Evolutionary conservation across 2,797 vertebrate genomes (phyloP).

Genomic region (Leuciscus waleckii): DNA sequence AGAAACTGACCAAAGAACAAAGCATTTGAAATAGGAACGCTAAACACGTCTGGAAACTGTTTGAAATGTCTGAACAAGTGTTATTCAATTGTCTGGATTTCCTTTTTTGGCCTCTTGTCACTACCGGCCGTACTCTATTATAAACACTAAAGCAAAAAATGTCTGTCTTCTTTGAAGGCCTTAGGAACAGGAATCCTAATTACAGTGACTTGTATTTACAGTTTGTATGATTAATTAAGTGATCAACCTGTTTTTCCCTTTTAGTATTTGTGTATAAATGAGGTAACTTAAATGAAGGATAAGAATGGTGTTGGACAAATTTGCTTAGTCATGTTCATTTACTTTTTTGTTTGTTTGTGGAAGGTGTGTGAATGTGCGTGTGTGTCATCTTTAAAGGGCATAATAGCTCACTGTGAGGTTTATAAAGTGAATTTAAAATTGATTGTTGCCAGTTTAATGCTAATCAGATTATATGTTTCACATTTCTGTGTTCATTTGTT

Average conservation of each 20-base stretch:
- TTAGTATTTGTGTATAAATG: constrained; percentile 63
- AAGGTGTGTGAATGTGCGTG: constrained; percentile 12
- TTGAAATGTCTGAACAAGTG: constrained; percentile 57
- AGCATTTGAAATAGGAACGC: constrained; percentile 73
- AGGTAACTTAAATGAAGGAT: constrained; percentile 65
- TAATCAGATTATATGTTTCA: constrained; percentile 34
- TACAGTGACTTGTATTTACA: constrained; percentile 37
- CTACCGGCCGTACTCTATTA: constrained; percentile 64
- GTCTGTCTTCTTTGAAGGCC: constrained; percentile 61
- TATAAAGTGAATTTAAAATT: constrained; percentile 74
- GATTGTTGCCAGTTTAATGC: constrained; percentile 79
- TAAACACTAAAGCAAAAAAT: constrained; percentile 55
- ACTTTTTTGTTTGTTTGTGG: constrained; percentile 29
- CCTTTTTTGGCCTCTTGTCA: constrained; percentile 38
- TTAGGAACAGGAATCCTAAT: constrained; percentile 40
- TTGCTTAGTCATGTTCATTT: constrained; percentile 60
- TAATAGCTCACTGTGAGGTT: constrained; percentile 84
- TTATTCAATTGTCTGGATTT: constrained; percentile 44
- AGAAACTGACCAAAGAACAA: constrained; percentile 84
- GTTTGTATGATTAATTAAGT: constrained; percentile 45
- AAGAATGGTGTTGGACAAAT: constrained; percentile 66
- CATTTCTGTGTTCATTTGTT: constrained; percentile 44
- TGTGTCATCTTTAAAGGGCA: constrained; percentile 72
- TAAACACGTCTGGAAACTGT: constrained; percentile 59
- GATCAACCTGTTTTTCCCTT: constrained; percentile 61